These are phyloP conservation scores for Cryptus viduatorius DNA, from an alignment of 2,888 invertebrate species.

Conservation along the genomic window DNA sequence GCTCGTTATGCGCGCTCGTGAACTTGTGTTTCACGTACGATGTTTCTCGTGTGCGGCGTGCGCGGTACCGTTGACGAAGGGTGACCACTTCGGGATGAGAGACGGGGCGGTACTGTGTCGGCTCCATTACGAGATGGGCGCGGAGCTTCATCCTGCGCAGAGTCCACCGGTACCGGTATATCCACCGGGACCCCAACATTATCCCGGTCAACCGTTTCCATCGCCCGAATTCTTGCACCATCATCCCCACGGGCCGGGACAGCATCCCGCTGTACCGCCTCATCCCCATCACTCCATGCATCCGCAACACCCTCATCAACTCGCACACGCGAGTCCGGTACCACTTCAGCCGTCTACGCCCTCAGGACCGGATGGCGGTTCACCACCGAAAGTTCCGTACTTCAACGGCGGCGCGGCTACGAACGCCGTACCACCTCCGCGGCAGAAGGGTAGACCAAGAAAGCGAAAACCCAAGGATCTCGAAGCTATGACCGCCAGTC, in stretches of 20 bases:
- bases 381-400: slow-evolving; percentile 86
- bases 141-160: slow-evolving; percentile 83
- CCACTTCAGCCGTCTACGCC: slow-evolving; percentile 87
- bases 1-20: slow-evolving; percentile 97
- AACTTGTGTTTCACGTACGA: slow-evolving; percentile 96
- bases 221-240: slow-evolving; percentile 85
- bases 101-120: slow-evolving; percentile 96
- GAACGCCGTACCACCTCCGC: slow-evolving; percentile 87
- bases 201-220: slow-evolving; percentile 87
- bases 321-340: slow-evolving; percentile 83
- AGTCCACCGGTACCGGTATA: slow-evolving; percentile 83
- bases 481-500: slow-evolving; percentile 93
- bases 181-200: slow-evolving; percentile 82
- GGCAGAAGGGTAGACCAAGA: slow-evolving; percentile 96
- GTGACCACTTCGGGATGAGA: slow-evolving; percentile 97
- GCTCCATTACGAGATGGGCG: slow-evolving; percentile 88
- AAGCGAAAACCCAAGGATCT: slow-evolving; percentile 97
- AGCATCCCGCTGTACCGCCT: slow-evolving; percentile 77
- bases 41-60: slow-evolving; percentile 98
- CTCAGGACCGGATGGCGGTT: slow-evolving; percentile 85
- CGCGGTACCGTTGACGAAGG: slow-evolving; percentile 94
- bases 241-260: slow-evolving; percentile 84
- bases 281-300: slow-evolving; percentile 80
- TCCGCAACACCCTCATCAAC: slow-evolving; percentile 85
- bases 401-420: slow-evolving; percentile 88